Conservation (phyloP, 2,888 invertebrate genomes). For the Agrenia bidenticulata region DNA sequence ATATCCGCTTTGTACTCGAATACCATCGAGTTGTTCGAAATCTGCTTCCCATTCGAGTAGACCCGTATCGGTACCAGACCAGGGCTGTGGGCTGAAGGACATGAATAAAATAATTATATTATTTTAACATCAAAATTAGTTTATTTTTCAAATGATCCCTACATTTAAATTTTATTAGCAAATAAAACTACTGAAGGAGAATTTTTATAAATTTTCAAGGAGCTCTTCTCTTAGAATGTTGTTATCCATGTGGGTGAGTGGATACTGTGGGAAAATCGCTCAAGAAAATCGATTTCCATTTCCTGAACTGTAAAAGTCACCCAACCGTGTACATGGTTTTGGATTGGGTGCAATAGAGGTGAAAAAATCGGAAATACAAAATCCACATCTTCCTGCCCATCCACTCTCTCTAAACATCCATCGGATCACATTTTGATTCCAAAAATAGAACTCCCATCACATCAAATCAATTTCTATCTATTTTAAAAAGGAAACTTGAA, state of each 20-base stretch:
- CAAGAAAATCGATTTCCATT: constrained; percentile 1
- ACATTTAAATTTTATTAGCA: no score
- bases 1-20: constrained; percentile 54
- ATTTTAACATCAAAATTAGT: no score
- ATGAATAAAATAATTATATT: background rate
- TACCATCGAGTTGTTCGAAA: constrained; percentile 53
- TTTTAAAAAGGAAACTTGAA: no score
- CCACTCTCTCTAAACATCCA: no score
- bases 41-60: constrained; percentile 52
- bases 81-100: constrained; percentile 49
- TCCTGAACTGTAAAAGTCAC: background rate
- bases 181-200: no score
- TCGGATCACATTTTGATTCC: no score
- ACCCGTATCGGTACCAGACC: constrained; percentile 53
- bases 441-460: no score
- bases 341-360: background rate
- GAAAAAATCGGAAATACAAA: background rate
- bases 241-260: no score
- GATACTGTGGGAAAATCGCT: constrained; percentile 3
- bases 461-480: no score
- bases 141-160: no score
- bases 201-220: no score
- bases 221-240: no score
- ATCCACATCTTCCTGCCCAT: background rate
- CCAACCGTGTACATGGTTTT: constrained; percentile 13